Conservation (phyloP, 2,113 vertebrate species). For the Anoura caudifer region DNA sequence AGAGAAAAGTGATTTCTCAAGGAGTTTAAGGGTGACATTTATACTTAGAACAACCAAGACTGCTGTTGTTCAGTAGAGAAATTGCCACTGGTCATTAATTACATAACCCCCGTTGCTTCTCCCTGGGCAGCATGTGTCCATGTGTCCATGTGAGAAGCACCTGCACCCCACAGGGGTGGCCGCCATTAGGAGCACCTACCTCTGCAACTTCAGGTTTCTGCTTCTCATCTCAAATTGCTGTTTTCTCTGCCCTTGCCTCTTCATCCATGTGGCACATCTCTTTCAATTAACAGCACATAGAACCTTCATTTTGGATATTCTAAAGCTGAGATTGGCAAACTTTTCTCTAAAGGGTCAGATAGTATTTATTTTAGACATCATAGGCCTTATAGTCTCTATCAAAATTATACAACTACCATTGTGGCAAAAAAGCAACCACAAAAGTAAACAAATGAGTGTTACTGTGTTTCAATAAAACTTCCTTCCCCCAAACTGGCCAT, state of each 20-base stretch:
- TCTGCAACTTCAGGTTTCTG: not conserved
- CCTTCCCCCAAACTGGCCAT: not conserved
- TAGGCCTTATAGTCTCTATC: not conserved
- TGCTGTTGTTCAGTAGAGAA: not conserved
- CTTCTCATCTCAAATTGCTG: not conserved
- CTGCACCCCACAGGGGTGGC: not conserved
- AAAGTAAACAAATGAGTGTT: not conserved
- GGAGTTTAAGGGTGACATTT: not conserved
- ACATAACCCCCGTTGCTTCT: not conserved
- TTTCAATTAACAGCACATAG: not conserved
- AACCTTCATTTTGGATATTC: not conserved
- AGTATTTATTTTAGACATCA: not conserved
- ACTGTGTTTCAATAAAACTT: not conserved
- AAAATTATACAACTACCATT: not conserved
- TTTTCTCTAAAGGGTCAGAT: not conserved
- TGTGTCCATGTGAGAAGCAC: not conserved
- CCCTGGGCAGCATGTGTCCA: accelerated
- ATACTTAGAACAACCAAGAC: constrained; percentile 15
- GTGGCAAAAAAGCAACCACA: not conserved
- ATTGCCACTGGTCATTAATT: constrained; percentile 10
- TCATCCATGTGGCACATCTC: not conserved
- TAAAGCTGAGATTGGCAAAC: not conserved
- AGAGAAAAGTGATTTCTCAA: not conserved
- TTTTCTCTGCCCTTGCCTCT: not conserved
- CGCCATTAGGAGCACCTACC: not conserved